These are phyloP conservation scores for Monomorium pharaonis DNA, from an alignment of 1,140 invertebrate species.

Conservation along the genomic window DNA sequence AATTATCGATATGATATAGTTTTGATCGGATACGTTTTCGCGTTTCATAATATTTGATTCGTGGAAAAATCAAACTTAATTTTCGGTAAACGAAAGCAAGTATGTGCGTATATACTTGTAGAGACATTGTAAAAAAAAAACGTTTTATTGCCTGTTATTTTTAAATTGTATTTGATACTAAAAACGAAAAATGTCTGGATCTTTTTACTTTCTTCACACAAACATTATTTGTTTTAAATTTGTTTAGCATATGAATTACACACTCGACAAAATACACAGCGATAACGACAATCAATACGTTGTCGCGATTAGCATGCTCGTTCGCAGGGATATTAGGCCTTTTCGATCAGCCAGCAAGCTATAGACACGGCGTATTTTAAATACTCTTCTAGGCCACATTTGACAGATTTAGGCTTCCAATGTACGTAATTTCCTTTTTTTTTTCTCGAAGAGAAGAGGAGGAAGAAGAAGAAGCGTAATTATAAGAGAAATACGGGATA, in stretches of 20 bases:
- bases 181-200: slow-evolving; percentile 1
- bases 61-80: slow-evolving; percentile 62
- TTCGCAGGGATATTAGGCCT: slow-evolving; percentile 1
- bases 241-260: slow-evolving; percentile 39
- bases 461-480: slow-evolving; percentile 21
- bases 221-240: slow-evolving; percentile 24
- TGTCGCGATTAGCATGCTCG: slow-evolving; percentile 18
- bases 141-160: background rate
- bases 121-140: background rate
- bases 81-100: background rate
- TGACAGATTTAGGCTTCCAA: background rate
- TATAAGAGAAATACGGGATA: slow-evolving; percentile 2
- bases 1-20: slow-evolving; percentile 63
- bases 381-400: slow-evolving; percentile 32
- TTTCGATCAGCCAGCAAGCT: background rate
- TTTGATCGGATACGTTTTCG: slow-evolving; percentile 63
- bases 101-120: background rate
- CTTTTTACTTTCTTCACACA: slow-evolving; percentile 1
- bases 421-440: background rate
- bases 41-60: slow-evolving; percentile 17
- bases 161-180: background rate
- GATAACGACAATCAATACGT: slow-evolving; percentile 27
- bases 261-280: slow-evolving; percentile 24
- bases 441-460: background rate
- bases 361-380: slow-evolving; percentile 9